phyloP scores from a whole-genome alignment of 2,888 invertebrate species.

The Acleris laterana region DNA sequence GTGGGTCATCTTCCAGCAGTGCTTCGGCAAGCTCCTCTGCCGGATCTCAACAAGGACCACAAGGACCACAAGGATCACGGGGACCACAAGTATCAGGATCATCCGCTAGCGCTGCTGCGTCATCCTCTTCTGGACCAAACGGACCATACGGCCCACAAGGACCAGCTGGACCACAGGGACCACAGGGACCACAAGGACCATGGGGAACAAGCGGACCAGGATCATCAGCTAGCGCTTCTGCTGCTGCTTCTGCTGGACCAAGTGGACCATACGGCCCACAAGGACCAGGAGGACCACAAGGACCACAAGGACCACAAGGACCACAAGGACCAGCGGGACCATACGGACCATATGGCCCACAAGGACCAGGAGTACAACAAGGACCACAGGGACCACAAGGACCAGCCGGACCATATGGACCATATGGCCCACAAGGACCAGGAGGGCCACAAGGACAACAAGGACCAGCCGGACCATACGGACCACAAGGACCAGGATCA shows the following conservation, averaged over 20 bases:
- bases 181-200: slow-evolving; percentile 25
- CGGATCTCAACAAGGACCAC: slow-evolving; percentile 7
- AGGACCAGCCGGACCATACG: slow-evolving; percentile 24
- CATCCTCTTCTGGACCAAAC: neutral
- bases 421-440: slow-evolving; percentile 14
- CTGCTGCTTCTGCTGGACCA: neutral
- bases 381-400: slow-evolving; percentile 15
- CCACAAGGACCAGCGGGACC: slow-evolving; percentile 13
- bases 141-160: slow-evolving; percentile 6
- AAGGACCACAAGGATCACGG: slow-evolving; percentile 17
- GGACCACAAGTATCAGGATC: slow-evolving; percentile 13
- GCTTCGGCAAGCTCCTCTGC: slow-evolving; percentile 7
- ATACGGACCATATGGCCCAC: slow-evolving; percentile 5
- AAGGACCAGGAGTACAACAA: neutral
- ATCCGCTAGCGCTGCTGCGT: neutral
- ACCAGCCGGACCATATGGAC: slow-evolving; percentile 16
- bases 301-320: slow-evolving; percentile 10
- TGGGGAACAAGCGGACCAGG: neutral
- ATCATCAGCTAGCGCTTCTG: neutral
- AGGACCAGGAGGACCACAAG: slow-evolving; percentile 6
- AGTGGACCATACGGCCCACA: slow-evolving; percentile 25
- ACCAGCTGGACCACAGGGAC: slow-evolving; percentile 2
- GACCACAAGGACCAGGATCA: slow-evolving; percentile 1
- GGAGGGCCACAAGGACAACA: slow-evolving; percentile 16
- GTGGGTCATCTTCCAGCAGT: slow-evolving; percentile 16